Base-by-base conservation (phyloP, 2,888 invertebrate species). In the Oxycera nigricornis region DNA sequence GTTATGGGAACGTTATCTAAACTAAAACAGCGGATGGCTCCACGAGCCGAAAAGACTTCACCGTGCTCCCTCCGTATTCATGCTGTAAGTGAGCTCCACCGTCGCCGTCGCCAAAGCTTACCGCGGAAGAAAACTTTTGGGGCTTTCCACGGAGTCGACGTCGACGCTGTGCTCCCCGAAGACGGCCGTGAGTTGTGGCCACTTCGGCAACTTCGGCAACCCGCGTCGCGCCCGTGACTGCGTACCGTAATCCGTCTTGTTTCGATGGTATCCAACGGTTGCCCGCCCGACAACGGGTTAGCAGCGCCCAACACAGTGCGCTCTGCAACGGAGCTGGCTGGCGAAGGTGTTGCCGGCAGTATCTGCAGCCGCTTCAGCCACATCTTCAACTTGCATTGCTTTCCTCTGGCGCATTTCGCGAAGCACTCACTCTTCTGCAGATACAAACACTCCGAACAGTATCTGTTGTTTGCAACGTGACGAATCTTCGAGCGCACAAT, bases 11-110 rank as follows among this genome's bases (percentile, higher is more conserved):
- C 55, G 70, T 70, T 70, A 70, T 52, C 70, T 70, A 46, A 26
- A 70, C 70, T 70, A 55, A 70, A 70, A 70, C 52, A 52, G 52
- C 52, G 31, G 70, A 52, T 68, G 68, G 50, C 68, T 50, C 55
- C 70, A 70, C 70, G 9, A 52, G 55, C 70, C 52, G 70, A 70
- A 52, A 52, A 55, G 55, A 70, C 70, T 70, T 31, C 39, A 65
- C 28, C 26, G 65, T 65, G 24, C 24, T 30, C 65, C 22, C 39
- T 41, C 28, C 26, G 65, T 65, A 39, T 22, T 30, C 65, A 65
- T 41, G 65, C 65, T 20, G 41, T 65, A 41, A 30, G 59, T 59
- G 59, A 59, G 59, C 59, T 59, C 59, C 59, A 59, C n/a, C 59
- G 59, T 59, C 59, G 30, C 17, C 65, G 65, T 17, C 55, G 52